These are phyloP conservation scores for Brachynemurus nebulosus DNA, from an alignment of 2,888 invertebrate genomes.

Conservation along the genomic window DNA sequence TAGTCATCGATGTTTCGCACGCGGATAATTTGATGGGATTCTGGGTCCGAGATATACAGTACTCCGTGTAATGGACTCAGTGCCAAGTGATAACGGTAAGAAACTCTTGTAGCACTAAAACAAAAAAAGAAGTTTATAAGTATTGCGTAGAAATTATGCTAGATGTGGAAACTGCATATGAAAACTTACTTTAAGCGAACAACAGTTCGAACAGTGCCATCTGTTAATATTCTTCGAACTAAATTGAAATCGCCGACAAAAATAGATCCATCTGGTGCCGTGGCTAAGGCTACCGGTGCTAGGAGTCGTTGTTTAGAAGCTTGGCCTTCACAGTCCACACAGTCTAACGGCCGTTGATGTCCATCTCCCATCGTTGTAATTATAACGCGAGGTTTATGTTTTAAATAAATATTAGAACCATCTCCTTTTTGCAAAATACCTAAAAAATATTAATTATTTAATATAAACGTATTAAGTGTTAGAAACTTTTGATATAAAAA, in stretches of 20 bases:
- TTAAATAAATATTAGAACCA: slow-evolving; percentile 88
- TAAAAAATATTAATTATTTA: too few species aligned
- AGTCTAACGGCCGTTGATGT: slow-evolving; percentile 75
- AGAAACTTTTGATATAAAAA: background rate
- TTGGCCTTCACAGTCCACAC: slow-evolving; percentile 64
- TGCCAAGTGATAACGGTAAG: slow-evolving; percentile 94
- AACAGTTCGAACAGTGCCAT: slow-evolving; percentile 67
- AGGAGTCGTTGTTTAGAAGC: slow-evolving; percentile 69
- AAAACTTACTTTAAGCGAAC: slow-evolving; percentile 66
- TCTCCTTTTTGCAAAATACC: slow-evolving; percentile 95
- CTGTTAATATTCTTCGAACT: slow-evolving; percentile 73
- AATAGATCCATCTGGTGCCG: slow-evolving; percentile 84
- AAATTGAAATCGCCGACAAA: slow-evolving; percentile 94
- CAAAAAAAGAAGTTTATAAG: slow-evolving; percentile 29
- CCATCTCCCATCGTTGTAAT: slow-evolving; percentile 86
- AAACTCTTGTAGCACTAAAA: slow-evolving; percentile 81
- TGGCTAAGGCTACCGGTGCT: slow-evolving; percentile 85
- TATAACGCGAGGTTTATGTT: slow-evolving; percentile 82
- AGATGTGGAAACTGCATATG: background rate
- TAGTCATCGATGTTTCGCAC: slow-evolving; percentile 73
- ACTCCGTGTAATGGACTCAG: slow-evolving; percentile 87
- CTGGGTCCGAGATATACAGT: slow-evolving; percentile 91
- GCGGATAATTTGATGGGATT: slow-evolving; percentile 84
- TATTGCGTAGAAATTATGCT: too few species aligned
- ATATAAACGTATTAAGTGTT: background rate